phyloP scores from a whole-genome alignment of 1,140 invertebrate genomes.

The Mycetomoellerius zeteki region DNA sequence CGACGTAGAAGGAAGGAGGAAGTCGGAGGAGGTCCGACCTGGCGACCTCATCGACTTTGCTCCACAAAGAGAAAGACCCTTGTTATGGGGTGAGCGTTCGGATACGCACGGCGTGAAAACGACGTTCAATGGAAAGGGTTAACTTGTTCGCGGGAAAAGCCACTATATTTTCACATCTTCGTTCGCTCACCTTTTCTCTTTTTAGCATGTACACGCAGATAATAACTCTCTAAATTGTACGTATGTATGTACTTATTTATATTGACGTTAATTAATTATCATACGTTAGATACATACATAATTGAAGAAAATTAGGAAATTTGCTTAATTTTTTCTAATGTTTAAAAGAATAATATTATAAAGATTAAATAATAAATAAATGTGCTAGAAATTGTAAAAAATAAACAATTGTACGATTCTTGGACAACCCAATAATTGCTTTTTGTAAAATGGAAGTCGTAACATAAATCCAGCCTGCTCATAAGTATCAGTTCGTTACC shows the following conservation, averaged over 20 bases:
- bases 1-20: constrained; percentile 67
- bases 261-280: not conserved
- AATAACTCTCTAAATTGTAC: not conserved
- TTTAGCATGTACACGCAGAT: not conserved
- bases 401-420: not conserved
- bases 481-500: constrained; percentile 16
- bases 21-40: constrained; percentile 77
- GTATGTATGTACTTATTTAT: not conserved
- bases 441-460: not conserved
- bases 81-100: constrained; percentile 59
- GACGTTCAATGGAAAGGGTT: constrained; percentile 48
- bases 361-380: constrained; percentile 16
- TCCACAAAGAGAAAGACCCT: constrained; percentile 75
- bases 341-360: not conserved
- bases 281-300: not conserved
- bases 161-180: constrained; percentile 52
- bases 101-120: constrained; percentile 61
- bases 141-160: constrained; percentile 35
- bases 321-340: not conserved
- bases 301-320: not conserved
- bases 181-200: not conserved
- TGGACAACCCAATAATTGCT: not conserved
- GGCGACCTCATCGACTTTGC: constrained; percentile 80
- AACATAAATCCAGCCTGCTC: constrained; percentile 3
- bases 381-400: not conserved